These are phyloP conservation scores for Herpetotheres cachinnans DNA, from an alignment of 2,113 vertebrate species.

Conservation along the genomic window DNA sequence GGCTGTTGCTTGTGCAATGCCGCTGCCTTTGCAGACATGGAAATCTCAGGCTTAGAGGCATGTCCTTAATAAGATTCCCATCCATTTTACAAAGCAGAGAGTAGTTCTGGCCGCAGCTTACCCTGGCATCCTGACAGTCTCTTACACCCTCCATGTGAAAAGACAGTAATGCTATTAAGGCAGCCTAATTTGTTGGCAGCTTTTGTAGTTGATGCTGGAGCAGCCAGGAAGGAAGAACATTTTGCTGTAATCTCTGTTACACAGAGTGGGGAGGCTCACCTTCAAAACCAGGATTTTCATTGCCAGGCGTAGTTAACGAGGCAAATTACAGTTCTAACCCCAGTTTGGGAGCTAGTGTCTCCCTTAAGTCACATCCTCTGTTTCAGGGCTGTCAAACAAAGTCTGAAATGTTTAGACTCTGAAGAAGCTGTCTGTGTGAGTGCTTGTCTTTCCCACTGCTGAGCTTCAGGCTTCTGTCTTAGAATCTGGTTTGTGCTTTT, in stretches of 20 bases:
- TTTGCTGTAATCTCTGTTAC: background rate
- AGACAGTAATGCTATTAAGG: slow-evolving; percentile 34
- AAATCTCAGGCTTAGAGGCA: slow-evolving; percentile 2
- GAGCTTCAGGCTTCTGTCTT: background rate
- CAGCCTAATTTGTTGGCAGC: slow-evolving; percentile 44
- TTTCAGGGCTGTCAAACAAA: background rate
- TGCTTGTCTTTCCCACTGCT: background rate
- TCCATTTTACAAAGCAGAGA: background rate
- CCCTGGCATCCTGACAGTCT: slow-evolving; percentile 22
- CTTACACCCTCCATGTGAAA: background rate
- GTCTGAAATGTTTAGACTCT: background rate
- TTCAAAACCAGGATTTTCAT: slow-evolving; percentile 30
- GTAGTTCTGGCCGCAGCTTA: slow-evolving; percentile 16
- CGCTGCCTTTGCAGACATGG: background rate
- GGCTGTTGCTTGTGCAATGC: background rate
- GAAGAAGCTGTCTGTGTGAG: background rate
- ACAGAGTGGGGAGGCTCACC: background rate
- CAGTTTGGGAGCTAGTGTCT: background rate
- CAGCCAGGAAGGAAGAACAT: background rate
- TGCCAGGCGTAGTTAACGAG: background rate
- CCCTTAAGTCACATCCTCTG: background rate
- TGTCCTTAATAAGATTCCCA: background rate
- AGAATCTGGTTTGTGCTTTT: slow-evolving; percentile 4
- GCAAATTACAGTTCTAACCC: background rate
- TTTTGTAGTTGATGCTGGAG: slow-evolving; percentile 10